phyloP scores from a whole-genome alignment of 1,140 invertebrate species.

The Linepithema humile region DNA sequence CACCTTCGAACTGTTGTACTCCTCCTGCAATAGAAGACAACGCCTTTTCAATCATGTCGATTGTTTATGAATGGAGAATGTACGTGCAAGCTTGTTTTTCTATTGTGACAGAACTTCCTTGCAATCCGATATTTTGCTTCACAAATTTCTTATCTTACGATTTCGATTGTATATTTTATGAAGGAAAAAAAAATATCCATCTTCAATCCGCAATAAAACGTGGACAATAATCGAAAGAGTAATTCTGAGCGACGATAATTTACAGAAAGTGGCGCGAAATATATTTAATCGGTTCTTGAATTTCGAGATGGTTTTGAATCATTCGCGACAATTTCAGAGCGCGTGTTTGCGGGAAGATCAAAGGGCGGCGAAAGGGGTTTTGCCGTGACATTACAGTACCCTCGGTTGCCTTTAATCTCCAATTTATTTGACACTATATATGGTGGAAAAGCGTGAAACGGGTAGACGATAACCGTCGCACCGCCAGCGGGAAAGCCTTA shows the following conservation, averaged over 20 bases:
- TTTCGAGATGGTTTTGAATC: neutral
- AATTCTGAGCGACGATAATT: neutral
- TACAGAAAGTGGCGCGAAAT: neutral
- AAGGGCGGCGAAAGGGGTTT: neutral
- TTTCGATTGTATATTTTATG: neutral
- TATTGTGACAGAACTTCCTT: no score
- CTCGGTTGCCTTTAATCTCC: slow-evolving; percentile 20
- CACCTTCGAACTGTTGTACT: slow-evolving; percentile 94
- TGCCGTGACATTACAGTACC: neutral
- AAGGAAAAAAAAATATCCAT: neutral
- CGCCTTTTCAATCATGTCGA: neutral
- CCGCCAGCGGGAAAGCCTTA: neutral
- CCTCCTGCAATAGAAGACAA: slow-evolving; percentile 87
- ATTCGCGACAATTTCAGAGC: neutral
- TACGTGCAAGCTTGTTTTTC: neutral
- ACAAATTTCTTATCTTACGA: neutral
- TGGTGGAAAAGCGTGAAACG: neutral
- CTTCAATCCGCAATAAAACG: neutral
- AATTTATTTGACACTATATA: slow-evolving; percentile 51
- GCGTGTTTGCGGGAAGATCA: neutral
- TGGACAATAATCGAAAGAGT: neutral
- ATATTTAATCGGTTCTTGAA: neutral
- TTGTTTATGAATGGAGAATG: neutral
- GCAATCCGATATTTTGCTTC: neutral
- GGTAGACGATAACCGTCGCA: neutral